These are phyloP conservation scores for Contarinia nasturtii DNA, from an alignment of 1,140 invertebrate genomes.

Conservation along the genomic window DNA sequence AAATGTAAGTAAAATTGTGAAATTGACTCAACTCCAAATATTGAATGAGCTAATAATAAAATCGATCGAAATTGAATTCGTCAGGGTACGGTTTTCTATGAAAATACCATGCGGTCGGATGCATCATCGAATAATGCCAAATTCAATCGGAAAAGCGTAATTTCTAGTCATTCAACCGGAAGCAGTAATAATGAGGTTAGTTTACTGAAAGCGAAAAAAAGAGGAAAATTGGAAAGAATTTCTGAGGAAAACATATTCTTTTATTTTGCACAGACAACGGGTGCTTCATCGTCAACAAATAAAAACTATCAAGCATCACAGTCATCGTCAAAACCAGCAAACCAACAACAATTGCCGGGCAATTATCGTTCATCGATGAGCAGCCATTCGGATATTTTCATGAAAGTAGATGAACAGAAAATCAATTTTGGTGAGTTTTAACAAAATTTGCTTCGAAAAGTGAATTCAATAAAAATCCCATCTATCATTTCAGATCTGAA, in stretches of 20 bases:
- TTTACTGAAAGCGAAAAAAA: not conserved
- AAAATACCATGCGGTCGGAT: conserved; percentile 25
- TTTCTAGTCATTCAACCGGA: conserved; percentile 25
- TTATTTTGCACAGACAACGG: not conserved
- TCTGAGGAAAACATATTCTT: not conserved
- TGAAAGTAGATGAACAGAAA: conserved; percentile 23
- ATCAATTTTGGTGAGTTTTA: conserved; percentile 7
- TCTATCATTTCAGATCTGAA: not conserved
- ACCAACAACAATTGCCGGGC: conserved; percentile 22
- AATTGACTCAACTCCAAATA: no score
- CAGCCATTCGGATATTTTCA: conserved; percentile 20
- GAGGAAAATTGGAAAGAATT: no score
- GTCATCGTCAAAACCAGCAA: conserved; percentile 59
- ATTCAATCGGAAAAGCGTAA: conserved; percentile 22
- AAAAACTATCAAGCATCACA: conserved; percentile 24
- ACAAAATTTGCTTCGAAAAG: not conserved
- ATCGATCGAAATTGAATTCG: no score
- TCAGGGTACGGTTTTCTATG: conserved; percentile 12
- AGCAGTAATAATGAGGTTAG: conserved; percentile 23
- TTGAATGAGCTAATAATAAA: no score
- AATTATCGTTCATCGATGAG: no score
- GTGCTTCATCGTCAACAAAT: no score
- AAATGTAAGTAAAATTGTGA: conserved; percentile 10
- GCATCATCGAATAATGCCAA: conserved; percentile 2
- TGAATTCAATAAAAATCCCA: no score